phyloP scores from a whole-genome alignment of 2,888 invertebrate species.

The Megalurothrips usitatus region DNA sequence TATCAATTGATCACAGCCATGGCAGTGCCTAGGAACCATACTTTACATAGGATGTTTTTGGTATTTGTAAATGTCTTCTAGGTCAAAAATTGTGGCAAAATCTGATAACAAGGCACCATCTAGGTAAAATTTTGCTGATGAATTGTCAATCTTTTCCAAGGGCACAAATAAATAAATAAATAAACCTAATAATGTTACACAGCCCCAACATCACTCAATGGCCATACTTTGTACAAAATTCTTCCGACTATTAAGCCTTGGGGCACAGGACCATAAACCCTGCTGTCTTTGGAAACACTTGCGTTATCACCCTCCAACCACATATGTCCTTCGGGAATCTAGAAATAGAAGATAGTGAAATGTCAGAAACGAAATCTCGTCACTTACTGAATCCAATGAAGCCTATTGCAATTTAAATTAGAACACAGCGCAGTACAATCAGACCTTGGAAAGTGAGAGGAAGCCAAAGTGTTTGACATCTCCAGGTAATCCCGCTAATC shows the following conservation, averaged over 20 bases:
- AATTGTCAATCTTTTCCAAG: too few species aligned
- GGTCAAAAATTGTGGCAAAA: too few species aligned
- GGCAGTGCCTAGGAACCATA: conserved; percentile 8
- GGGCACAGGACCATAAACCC: conserved; percentile 83
- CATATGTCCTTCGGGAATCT: conserved; percentile 78
- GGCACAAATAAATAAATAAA: neutral
- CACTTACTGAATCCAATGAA: conserved; percentile 36
- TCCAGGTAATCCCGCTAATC: conserved; percentile 72
- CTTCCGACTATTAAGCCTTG: conserved; percentile 76
- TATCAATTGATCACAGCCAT: neutral
- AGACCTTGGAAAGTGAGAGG: conserved; percentile 41
- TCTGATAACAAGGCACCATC: too few species aligned
- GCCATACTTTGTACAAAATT: conserved; percentile 78
- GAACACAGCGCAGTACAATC: conserved; percentile 10
- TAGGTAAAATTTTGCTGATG: too few species aligned
- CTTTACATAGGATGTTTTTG: neutral
- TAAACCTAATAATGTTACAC: neutral
- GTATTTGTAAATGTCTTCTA: too few species aligned
- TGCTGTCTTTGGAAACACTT: conserved; percentile 78
- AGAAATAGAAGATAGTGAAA: conserved; percentile 40
- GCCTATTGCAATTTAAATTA: neutral
- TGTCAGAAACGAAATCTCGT: conserved; percentile 39
- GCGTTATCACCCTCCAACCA: conserved; percentile 92
- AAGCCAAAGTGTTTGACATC: conserved; percentile 55
- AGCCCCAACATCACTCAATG: conserved; percentile 42